Evolutionary conservation across 2,797 vertebrate genomes (phyloP).

Genomic region (Tiaroga cobitis): DNA sequence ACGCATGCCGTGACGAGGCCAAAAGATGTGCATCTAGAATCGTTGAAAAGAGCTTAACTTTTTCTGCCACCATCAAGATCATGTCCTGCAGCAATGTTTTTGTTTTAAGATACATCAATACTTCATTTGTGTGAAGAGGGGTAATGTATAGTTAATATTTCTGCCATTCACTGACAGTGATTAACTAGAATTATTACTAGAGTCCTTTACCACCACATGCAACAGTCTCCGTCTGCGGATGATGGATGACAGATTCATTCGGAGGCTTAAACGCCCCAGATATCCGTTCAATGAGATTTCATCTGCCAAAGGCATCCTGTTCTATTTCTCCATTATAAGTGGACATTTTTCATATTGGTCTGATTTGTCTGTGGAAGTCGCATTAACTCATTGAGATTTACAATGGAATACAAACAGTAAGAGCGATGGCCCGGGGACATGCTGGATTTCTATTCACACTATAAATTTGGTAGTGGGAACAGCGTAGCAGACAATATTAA

Average conservation of each 20-base stretch:
- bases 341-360: slow-evolving; percentile 56
- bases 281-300: slow-evolving; percentile 52
- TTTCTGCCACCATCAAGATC: slow-evolving; percentile 1
- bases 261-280: slow-evolving; percentile 46
- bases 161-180: slow-evolving; percentile 60
- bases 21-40: slow-evolving; percentile 45
- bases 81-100: slow-evolving; percentile 33
- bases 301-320: slow-evolving; percentile 49
- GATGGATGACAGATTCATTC: slow-evolving; percentile 57
- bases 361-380: slow-evolving; percentile 25
- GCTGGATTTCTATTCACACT: slow-evolving; percentile 54
- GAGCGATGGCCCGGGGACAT: slow-evolving; percentile 42
- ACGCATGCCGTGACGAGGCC: slow-evolving; percentile 49
- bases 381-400: slow-evolving; percentile 58
- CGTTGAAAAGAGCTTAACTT: slow-evolving; percentile 1
- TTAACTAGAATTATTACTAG: slow-evolving; percentile 65
- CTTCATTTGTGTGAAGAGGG: slow-evolving; percentile 54
- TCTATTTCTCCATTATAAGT: slow-evolving; percentile 59
- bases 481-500: slow-evolving; percentile 49
- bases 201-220: slow-evolving; percentile 49
- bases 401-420: slow-evolving; percentile 33
- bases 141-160: slow-evolving; percentile 62
- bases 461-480: slow-evolving; percentile 55
- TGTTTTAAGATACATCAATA: slow-evolving; percentile 57
- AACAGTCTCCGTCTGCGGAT: slow-evolving; percentile 33